phyloP scores from a whole-genome alignment of 2,797 vertebrate genomes.

The Hoplostethus atlanticus region DNA sequence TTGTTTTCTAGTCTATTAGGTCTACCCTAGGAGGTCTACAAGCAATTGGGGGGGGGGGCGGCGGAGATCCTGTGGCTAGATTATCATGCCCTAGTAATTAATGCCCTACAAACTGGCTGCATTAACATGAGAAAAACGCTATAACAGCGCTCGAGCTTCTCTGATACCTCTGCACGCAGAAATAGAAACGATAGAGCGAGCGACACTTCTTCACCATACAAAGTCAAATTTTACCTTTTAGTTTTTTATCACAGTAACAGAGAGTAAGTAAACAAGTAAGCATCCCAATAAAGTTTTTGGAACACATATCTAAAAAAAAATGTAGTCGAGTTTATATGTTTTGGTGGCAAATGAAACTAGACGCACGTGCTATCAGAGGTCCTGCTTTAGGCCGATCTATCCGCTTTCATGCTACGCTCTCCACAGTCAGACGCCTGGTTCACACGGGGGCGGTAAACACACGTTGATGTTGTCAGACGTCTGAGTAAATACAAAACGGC shows the following conservation, averaged over 20 bases:
- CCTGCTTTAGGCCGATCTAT: slow-evolving; percentile 12
- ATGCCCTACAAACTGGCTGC: slow-evolving; percentile 64
- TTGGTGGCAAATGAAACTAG: too few relatives aligned
- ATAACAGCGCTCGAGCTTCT: slow-evolving; percentile 45
- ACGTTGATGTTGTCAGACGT: slow-evolving; percentile 65
- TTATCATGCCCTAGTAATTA: slow-evolving; percentile 48
- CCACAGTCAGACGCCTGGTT: slow-evolving; percentile 22
- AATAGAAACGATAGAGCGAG: slow-evolving; percentile 11
- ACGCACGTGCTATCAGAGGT: too few relatives aligned
- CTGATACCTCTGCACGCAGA: slow-evolving; percentile 28
- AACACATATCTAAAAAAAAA: too few relatives aligned
- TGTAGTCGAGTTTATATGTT: too few relatives aligned
- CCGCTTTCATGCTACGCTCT: slow-evolving; percentile 10
- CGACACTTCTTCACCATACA: neutral
- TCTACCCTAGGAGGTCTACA: slow-evolving; percentile 15
- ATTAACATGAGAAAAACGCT: slow-evolving; percentile 75
- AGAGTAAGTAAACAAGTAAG: too few relatives aligned
- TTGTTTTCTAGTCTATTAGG: too few relatives aligned
- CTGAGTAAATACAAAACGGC: slow-evolving; percentile 65
- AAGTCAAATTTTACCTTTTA: too few relatives aligned
- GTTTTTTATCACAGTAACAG: too few relatives aligned
- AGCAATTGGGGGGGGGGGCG: slow-evolving; percentile 29
- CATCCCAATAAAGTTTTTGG: too few relatives aligned
- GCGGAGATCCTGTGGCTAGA: slow-evolving; percentile 62
- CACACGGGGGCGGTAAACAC: slow-evolving; percentile 46